Evolutionary conservation across 2,113 vertebrate genomes (phyloP), one percentile per base, ranked within the genome.

Genomic region (Tetrao urogallus): DNA sequence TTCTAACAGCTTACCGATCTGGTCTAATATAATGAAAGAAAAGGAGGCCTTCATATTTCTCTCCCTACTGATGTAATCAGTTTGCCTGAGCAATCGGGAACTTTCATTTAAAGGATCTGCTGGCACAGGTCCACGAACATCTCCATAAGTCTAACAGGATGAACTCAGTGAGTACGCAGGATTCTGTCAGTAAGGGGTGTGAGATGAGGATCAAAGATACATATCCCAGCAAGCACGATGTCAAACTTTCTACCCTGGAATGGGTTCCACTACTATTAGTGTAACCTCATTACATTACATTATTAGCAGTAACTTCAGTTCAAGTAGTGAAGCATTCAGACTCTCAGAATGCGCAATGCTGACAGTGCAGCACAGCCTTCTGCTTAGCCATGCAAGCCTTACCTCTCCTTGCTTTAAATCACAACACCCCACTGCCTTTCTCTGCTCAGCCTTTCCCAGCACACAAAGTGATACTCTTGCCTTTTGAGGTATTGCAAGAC

Each of bases 1-100:
- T 86, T 71, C 47, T 43, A 72, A 88, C 42, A 92, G 88, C 43
- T 74, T 74, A 86, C 6, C 78, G 63, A 93, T 90, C 65, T 67
- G 36, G 38, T 86, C 56, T 75, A 66, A 50, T 25, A 90, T 14
- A 75, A 42, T 57, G 73, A 71, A 95, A 81, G 56, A 95, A 74
- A 77, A 57, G 2, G 8, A 86, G 80, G 81, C 15, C 25, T 78
- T 91, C 1, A 0, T 45, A 88, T 85, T 91, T 85, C 43, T 82
- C 21, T 75, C 63, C 72, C 81, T 77, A 48, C 8, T 76, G 85
- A 87, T 1, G 6, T 57, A 85, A 91, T 81, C 54, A 80, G 71
- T 47, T 22, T 88, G 45, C 21, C 67, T 1, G 4, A 92, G 60
- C 50, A 93, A 87, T 4, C 25, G 50, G 25, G 36, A 93, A 60